Conservation (phyloP, 2,797 vertebrate species). For the Babyrousa celebensis region DNA sequence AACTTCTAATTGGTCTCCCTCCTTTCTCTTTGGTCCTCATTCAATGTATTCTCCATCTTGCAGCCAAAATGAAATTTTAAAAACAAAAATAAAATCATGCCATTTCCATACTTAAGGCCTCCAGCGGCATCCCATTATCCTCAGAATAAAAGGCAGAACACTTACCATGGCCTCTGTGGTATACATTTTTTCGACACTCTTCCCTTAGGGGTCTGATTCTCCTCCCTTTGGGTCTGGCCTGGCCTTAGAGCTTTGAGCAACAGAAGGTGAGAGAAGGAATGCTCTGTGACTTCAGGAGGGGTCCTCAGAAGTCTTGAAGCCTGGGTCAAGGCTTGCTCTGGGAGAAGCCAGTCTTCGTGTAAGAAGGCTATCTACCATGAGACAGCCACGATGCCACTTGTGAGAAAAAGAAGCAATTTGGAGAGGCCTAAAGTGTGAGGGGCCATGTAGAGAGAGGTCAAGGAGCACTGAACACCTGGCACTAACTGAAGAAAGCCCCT, state of each 20-base stretch:
- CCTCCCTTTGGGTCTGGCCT: neutral
- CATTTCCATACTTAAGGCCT: neutral
- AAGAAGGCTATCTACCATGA: neutral
- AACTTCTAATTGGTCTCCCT: neutral
- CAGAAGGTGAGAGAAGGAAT: neutral
- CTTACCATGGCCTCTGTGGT: neutral
- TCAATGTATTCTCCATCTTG: neutral
- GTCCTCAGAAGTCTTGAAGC: neutral
- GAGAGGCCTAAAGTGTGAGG: neutral
- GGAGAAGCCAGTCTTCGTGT: neutral
- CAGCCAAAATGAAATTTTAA: neutral
- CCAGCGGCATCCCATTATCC: neutral
- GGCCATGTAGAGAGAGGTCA: neutral
- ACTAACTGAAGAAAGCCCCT: neutral
- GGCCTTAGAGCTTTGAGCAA: neutral
- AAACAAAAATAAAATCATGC: neutral
- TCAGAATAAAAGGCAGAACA: neutral
- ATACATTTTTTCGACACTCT: no score
- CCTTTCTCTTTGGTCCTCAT: neutral
- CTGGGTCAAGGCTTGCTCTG: neutral
- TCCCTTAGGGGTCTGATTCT: neutral
- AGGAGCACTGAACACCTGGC: fast-evolving
- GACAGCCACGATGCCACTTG: neutral
- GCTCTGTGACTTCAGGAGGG: neutral
- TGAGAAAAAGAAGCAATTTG: neutral